Evolutionary conservation across 2,888 invertebrate species (phyloP), one percentile per base, ranked within the genome.

Genomic region (Eupithecia vulgata): DNA sequence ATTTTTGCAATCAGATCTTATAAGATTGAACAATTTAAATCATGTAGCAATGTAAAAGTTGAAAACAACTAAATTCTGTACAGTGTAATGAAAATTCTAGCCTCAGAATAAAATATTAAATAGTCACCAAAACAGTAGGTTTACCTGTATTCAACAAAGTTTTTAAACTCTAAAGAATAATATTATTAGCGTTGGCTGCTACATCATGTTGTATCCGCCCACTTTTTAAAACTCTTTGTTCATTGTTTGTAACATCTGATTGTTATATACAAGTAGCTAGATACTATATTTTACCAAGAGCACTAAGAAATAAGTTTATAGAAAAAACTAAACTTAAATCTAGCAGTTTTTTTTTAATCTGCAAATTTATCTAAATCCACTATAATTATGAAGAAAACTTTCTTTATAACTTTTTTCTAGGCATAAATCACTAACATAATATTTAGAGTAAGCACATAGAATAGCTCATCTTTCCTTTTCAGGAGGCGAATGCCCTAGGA

Each of bases 401-500:
- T 7, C 1, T n/a, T n/a, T n/a, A n/a, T n/a, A n/a, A 1, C n/a
- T 8, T 8, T n/a, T 48, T n/a, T 48, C 48, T n/a, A 45, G 17
- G 42, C 8, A 48, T 8, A 2, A 7, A 52, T 52, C n/a, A 21
- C 10, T 52, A 52, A 8, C 21, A 52, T 52, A 52, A 1, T n/a
- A n/a, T n/a, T 10, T 8, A 52, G 3, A 52, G 17, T 12, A n/a
- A 45, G 7, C 17, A 45, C 45, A n/a, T 52, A 12, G 5, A 8
- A n/a, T 5, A 48, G n/a, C 48, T n/a, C 13, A 57, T 57, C 21
- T 12, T 35, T 35, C 8, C 12, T n/a, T 65, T 40, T 37, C 82
- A 95, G 95, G 95, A 95, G 80, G 94, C 90, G 17, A 82, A 87
- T 76, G 91, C 93, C 0, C 82, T 95, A 4, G 93, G 92, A 5